Conservation (phyloP, 2,797 vertebrate genomes). For the Salmo trutta region DNA sequence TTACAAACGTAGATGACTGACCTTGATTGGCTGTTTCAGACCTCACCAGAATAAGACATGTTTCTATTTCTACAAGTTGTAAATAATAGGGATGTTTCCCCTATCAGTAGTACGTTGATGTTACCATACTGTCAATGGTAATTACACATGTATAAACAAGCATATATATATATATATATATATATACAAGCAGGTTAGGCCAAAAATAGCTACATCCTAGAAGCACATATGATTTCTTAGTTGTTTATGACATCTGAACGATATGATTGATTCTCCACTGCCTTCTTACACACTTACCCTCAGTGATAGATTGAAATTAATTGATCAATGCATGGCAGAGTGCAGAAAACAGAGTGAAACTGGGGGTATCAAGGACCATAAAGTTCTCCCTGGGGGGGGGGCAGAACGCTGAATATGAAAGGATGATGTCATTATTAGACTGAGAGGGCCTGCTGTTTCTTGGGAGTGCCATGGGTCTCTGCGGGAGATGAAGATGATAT, state of each 20-base stretch:
- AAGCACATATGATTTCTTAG: too few species aligned
- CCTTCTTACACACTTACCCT: too few species aligned
- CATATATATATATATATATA: not conserved
- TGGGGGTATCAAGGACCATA: not conserved
- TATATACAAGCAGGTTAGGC: not conserved
- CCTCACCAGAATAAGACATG: not conserved
- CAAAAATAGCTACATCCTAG: too few species aligned
- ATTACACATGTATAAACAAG: not conserved
- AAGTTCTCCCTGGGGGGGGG: constrained; percentile 29
- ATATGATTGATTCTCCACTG: too few species aligned
- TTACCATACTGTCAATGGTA: not conserved
- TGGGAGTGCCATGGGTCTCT: constrained; percentile 33
- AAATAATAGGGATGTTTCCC: not conserved
- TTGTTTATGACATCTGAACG: too few species aligned
- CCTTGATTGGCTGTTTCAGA: not conserved
- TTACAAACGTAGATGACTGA: not conserved
- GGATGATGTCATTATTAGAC: constrained; percentile 68
- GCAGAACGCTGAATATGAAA: constrained; percentile 27
- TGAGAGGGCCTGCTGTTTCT: constrained; percentile 29
- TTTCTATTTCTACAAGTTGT: not conserved
- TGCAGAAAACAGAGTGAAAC: constrained; percentile 15
- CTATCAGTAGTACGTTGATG: too few species aligned
- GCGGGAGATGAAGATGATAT: constrained; percentile 4
- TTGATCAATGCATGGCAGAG: constrained; percentile 1
- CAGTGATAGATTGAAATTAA: not conserved